Conservation (phyloP, 2,113 vertebrate species). For the Canis aureus region DNA sequence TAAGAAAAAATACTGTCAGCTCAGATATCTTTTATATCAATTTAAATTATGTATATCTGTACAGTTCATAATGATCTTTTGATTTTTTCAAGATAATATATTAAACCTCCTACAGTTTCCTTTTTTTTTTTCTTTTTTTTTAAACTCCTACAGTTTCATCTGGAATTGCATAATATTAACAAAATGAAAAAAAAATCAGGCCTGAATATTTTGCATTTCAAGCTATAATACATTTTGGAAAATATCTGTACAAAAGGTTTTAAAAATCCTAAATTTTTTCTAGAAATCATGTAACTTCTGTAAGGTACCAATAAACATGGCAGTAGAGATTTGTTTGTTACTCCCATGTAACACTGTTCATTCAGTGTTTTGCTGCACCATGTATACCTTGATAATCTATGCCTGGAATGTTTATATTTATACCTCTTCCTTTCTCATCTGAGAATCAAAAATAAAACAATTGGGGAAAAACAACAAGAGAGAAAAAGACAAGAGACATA, state of each 20-base stretch:
- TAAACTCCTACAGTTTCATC: background rate
- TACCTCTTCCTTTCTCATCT: background rate
- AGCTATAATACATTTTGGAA: background rate
- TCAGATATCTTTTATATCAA: background rate
- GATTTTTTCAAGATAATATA: background rate
- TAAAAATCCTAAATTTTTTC: background rate
- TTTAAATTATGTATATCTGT: background rate
- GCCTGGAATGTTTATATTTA: background rate
- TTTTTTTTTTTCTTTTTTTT: background rate
- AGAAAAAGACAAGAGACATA: background rate
- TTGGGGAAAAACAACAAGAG: background rate
- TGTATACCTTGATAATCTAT: background rate
- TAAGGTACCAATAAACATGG: background rate
- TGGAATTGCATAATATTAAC: background rate
- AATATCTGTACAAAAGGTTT: background rate
- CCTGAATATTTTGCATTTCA: background rate
- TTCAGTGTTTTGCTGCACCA: background rate
- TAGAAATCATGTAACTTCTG: background rate
- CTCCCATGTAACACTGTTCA: background rate
- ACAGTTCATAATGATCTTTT: background rate
- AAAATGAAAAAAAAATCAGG: background rate
- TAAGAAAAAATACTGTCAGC: background rate
- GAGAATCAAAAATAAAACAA: conserved; percentile 33
- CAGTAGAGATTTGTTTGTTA: background rate
- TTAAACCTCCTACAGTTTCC: background rate